A percentile compares a stretch with the other conserved stretches of the same genome.
Conservation (phyloP, 2,113 vertebrate species). For the Azemiops feae region DNA sequence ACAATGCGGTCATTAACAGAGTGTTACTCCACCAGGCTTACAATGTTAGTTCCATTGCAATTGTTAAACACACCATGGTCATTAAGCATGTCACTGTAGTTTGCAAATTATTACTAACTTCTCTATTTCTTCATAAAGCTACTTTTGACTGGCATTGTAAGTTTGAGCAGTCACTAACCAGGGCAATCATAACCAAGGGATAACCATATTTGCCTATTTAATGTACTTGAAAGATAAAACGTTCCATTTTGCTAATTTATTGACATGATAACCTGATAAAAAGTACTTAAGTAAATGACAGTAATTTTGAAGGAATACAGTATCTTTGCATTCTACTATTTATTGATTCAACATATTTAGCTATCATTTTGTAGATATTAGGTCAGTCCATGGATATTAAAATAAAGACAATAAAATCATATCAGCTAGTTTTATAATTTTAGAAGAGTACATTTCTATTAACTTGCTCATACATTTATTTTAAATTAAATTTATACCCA, state of each 20-base stretch:
- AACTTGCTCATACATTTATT: not conserved
- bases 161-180: not conserved
- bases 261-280: not conserved
- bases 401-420: not conserved
- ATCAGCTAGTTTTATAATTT: not conserved
- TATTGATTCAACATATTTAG: not conserved
- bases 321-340: not conserved
- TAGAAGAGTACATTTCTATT: not conserved
- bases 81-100: not conserved
- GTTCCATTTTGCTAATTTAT: not conserved
- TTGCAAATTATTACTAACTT: too few species aligned
- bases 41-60: not conserved
- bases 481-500: not conserved
- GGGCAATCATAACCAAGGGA: not conserved
- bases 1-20: not conserved
- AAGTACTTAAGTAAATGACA: not conserved
- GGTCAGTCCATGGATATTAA: not conserved
- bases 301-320: not conserved
- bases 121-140: not conserved
- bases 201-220: not conserved
- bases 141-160: not conserved
- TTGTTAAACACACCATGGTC: not conserved
- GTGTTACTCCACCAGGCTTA: not conserved
- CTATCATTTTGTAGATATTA: not conserved
- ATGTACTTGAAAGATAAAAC: not conserved